phyloP scores from a whole-genome alignment of 2,888 invertebrate species.

The Lochmaea crataegi region DNA sequence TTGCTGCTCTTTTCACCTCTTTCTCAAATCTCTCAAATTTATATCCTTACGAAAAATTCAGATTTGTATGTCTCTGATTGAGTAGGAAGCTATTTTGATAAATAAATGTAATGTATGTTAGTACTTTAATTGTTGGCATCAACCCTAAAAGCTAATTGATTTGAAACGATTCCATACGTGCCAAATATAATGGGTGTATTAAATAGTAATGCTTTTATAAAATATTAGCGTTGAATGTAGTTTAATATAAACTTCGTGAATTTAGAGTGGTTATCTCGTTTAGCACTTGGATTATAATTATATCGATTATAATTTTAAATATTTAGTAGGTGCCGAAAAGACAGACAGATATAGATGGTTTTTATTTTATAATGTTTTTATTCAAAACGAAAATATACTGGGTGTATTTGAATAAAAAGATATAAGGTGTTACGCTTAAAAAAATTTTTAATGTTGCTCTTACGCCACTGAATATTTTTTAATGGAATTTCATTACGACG shows the following conservation, averaged over 20 bases:
- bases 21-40: no score
- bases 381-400: no score
- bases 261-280: conserved; percentile 11
- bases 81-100: conserved; percentile 15
- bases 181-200: conserved; percentile 22
- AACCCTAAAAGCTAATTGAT: conserved; percentile 21
- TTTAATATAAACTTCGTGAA: not conserved
- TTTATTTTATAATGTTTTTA: not conserved
- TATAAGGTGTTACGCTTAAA: no score
- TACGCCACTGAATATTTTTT: no score
- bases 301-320: not conserved
- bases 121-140: conserved; percentile 21
- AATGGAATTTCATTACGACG: no score
- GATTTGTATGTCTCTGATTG: not conserved
- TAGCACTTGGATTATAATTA: not conserved
- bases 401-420: no score
- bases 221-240: conserved; percentile 7
- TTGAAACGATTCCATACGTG: conserved; percentile 13
- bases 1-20: no score
- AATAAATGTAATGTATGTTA: conserved; percentile 18
- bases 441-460: no score
- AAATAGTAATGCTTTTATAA: conserved; percentile 18
- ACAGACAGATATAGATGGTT: not conserved
- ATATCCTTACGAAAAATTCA: not conserved
- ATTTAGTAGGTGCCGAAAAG: not conserved